A percentile compares a stretch with the other conserved stretches of the same genome.
Evolutionary conservation across 2,888 invertebrate species (phyloP).

Genomic region (Phasia obesa): DNA sequence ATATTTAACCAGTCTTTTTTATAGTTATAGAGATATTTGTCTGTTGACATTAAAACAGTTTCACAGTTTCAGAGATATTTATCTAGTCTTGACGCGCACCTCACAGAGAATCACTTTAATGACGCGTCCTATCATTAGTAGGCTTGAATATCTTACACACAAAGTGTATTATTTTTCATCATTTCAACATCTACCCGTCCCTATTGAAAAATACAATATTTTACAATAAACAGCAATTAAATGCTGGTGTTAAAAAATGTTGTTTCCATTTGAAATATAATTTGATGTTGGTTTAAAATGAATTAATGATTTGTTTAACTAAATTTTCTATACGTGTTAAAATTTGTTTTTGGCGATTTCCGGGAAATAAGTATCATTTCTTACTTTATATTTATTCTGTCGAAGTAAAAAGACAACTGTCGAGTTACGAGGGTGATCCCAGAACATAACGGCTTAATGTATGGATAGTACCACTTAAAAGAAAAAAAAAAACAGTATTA

Average conservation of each 20-base stretch:
- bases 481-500: too few relatives aligned
- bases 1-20: too few relatives aligned
- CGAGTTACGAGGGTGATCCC: neutral
- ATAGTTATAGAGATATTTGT: too few relatives aligned
- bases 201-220: neutral
- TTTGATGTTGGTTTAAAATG: neutral
- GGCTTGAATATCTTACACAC: too few relatives aligned
- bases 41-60: too few relatives aligned
- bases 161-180: too few relatives aligned
- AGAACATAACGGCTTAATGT: neutral
- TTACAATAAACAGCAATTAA: slow-evolving; percentile 34
- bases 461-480: too few relatives aligned
- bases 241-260: slow-evolving; percentile 38
- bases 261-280: slow-evolving; percentile 11
- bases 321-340: slow-evolving; percentile 44
- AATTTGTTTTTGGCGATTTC: slow-evolving; percentile 38
- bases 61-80: too few relatives aligned
- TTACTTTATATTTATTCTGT: neutral
- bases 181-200: too few relatives aligned
- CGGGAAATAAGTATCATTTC: slow-evolving; percentile 22
- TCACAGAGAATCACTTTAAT: too few relatives aligned
- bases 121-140: too few relatives aligned
- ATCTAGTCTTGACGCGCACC: too few relatives aligned
- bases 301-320: slow-evolving; percentile 11
- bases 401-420: neutral